Evolutionary conservation across 2,888 invertebrate species (phyloP), one percentile per base, ranked within the genome.

Genomic region (Mamestra brassicae): DNA sequence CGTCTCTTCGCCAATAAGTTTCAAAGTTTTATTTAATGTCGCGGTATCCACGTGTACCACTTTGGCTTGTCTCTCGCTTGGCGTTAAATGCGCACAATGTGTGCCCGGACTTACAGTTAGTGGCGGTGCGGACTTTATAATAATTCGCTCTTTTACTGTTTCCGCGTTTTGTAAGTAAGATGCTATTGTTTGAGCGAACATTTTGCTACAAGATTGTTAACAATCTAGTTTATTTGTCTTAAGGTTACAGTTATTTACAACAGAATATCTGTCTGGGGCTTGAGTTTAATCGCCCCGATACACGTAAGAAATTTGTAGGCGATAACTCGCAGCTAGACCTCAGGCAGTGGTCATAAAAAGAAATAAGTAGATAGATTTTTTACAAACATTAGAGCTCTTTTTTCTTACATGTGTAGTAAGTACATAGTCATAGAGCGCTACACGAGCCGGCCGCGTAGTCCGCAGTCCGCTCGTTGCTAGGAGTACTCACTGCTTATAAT

Each of bases 11-110:
- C 88, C 89, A 89, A 90, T 93, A 92, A 91, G 90, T 92, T 92
- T 88, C 84, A 80, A 83, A 89, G 92, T 93, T 93, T 92, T 92
- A 93, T 93, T 91, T 90, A 84, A 78, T 86, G 85, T 76, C 66
- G 71, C 73, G 71, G 85, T 85, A 76, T 87, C 87, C 92, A 90
- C 91, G 90, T 92, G 92, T 86, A 80, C 80, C 83, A 86, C 85
- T 89, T 90, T 88, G 87, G 88, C 89, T 85, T 86, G 87, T 85
- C 81, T 82, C 80, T 79, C 82, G 72, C 52, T 79, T 70, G 81
- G 81, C 78, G 80, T 80, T 88, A 87, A 89, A 89, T 87, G 85
- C 83, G 82, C 77, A 87, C 86, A 87, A 87, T 88, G 88, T 88
- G 78, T 76, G 70, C 72, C 17, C 34, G 72, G 79, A 69, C 70